A percentile compares a stretch with the other conserved stretches of the same genome.
Evolutionary conservation across 2,797 vertebrate species (phyloP).

Genomic region (Bradypodion ventrale): DNA sequence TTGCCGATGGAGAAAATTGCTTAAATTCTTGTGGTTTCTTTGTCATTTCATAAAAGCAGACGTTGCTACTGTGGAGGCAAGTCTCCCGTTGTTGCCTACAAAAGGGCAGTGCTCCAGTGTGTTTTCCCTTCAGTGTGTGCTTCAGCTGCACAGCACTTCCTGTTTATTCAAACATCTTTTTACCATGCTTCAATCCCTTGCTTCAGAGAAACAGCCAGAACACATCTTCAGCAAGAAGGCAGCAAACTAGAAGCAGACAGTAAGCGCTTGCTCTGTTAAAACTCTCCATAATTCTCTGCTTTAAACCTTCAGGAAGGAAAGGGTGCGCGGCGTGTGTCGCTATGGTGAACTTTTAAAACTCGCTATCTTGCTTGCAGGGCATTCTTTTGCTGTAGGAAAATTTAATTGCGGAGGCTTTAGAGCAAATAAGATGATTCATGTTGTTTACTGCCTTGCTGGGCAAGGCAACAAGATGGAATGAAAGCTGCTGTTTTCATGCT

Average conservation of each 20-base stretch:
- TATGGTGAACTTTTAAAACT: constrained; percentile 71
- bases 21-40: constrained; percentile 77
- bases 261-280: constrained; percentile 72
- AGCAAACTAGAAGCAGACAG: constrained; percentile 72
- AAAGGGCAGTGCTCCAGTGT: constrained; percentile 86
- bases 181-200: constrained; percentile 84
- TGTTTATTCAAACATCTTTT: constrained; percentile 96
- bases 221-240: constrained; percentile 75
- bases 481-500: too few species aligned
- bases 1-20: constrained; percentile 62
- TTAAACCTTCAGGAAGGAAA: constrained; percentile 67
- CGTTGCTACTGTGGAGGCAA: constrained; percentile 77
- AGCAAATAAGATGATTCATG: constrained; percentile 60
- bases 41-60: constrained; percentile 76
- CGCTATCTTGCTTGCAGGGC: constrained; percentile 43
- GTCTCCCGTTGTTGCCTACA: constrained; percentile 74
- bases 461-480: constrained; percentile 33
- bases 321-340: constrained; percentile 44
- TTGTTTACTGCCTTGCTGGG: constrained; percentile 62
- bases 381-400: constrained; percentile 52
- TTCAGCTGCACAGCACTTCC: constrained; percentile 89
- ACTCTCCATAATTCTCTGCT: constrained; percentile 76
- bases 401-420: constrained; percentile 45
- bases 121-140: constrained; percentile 84
- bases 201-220: constrained; percentile 83